Base-by-base conservation (phyloP, 2,888 invertebrate genomes). In the Xylocampa areola region DNA sequence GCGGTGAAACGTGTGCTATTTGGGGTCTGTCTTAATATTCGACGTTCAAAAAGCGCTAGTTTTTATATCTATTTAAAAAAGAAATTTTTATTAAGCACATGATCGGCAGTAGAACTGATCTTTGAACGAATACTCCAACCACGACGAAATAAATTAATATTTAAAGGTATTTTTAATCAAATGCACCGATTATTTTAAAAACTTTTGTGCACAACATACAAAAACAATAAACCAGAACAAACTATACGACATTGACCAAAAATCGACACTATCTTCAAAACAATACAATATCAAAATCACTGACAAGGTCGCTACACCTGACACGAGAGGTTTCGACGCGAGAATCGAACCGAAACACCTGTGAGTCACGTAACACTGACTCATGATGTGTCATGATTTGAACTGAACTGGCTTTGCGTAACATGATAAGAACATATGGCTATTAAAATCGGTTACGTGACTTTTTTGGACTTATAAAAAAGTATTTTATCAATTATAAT, bases 341-440 rank as follows among this genome's bases (percentile, higher is more conserved):
- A 47, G 70, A 76, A 74, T 45, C 68, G 80, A 80, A 80, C 73
- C 78, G 71, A 70, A 69, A 76, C 77, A 68, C 60, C 41, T 37
- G 41, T 79, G 77, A 80, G 47, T 73, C 75, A 76, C 33, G 35
- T 39, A 6, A 32, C 36, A 59, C 35, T 76, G 68, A 77, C 33
- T 74, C 77, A 77, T 63, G 36, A 33, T 41, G 49, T 30, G 21
- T 35, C 39, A 33, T 52, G 67, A 41, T 45, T 37, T 47, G 13
- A 25, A 45, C 19, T 41, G 14, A 29, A 7, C 14, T 27, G 4
- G 21, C 5, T 14, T 68, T 55, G 50, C 13, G 27, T 49, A 45
- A 68, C 36, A 10, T 11, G 6, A 33, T 33, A 23, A 41, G 16
- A 36, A 23, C 11, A 25, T 29, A 16, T 3, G 0, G 4, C 3